These are phyloP conservation scores for Nerophis ophidion DNA, from an alignment of 2,113 vertebrate species.

Conservation along the genomic window DNA sequence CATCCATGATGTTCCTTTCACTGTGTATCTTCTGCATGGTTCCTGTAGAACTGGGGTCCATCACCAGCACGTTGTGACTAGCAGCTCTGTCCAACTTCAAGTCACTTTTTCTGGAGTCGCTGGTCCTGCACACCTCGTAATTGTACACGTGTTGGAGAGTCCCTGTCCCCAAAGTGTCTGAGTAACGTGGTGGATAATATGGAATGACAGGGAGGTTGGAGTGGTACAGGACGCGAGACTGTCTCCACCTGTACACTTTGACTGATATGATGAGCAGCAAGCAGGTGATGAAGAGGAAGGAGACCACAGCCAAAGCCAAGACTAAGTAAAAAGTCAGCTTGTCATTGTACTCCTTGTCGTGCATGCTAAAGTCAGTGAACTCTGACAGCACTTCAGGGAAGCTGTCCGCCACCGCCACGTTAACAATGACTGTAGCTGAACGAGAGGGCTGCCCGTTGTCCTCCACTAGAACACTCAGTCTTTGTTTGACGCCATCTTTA, in stretches of 20 bases:
- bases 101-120: slow-evolving; percentile 55
- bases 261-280: slow-evolving; percentile 14
- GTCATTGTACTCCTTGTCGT: slow-evolving; percentile 17
- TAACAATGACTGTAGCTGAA: slow-evolving; percentile 15
- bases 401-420: slow-evolving; percentile 16
- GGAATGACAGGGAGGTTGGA: slow-evolving; percentile 20
- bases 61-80: slow-evolving; percentile 20
- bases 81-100: slow-evolving; percentile 8
- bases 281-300: slow-evolving; percentile 18
- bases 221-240: slow-evolving; percentile 18
- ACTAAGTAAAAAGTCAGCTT: slow-evolving; percentile 23
- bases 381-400: slow-evolving; percentile 17
- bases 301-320: slow-evolving; percentile 20
- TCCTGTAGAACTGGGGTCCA: slow-evolving; percentile 19
- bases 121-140: slow-evolving; percentile 33
- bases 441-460: slow-evolving; percentile 23
- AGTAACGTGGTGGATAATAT: slow-evolving; percentile 15
- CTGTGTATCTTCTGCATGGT: slow-evolving; percentile 16
- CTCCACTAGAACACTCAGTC: slow-evolving; percentile 16
- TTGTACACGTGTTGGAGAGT: slow-evolving; percentile 29
- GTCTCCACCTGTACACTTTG: slow-evolving; percentile 22
- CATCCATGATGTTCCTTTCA: slow-evolving; percentile 26
- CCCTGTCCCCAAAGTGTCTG: slow-evolving; percentile 24
- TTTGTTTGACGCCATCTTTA: slow-evolving; percentile 20
- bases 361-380: slow-evolving; percentile 10